These are phyloP conservation scores for Typhlomys cinereus DNA, from an alignment of 2,113 vertebrate genomes.

Conservation along the genomic window DNA sequence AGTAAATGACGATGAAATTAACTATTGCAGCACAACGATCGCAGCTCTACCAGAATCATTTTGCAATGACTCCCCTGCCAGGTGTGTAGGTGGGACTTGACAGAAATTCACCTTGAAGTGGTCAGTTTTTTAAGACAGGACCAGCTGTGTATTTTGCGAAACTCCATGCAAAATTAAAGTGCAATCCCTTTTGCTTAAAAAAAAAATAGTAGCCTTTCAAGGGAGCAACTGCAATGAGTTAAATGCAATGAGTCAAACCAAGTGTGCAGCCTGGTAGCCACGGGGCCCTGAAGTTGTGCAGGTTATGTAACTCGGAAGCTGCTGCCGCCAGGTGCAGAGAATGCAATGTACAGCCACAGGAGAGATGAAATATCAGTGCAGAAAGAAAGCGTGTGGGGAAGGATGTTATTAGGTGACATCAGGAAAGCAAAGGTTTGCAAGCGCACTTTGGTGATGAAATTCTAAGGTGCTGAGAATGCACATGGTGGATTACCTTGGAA, in stretches of 20 bases:
- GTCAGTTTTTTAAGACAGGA: neutral
- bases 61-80: neutral
- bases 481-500: neutral
- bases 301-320: neutral
- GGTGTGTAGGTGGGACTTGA: neutral
- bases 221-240: neutral
- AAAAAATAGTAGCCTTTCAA: neutral
- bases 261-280: neutral
- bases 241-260: neutral
- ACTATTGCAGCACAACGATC: neutral
- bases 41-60: neutral
- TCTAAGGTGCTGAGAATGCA: neutral
- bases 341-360: neutral
- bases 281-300: fast-evolving
- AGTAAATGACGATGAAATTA: neutral
- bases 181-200: neutral
- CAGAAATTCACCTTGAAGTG: neutral
- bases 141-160: neutral
- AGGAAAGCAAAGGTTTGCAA: neutral
- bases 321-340: neutral
- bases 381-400: neutral
- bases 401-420: neutral
- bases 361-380: neutral
- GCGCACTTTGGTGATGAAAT: neutral
- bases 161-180: slow-evolving; percentile 17